Conservation (phyloP, 2,888 invertebrate genomes). For the Epicampocera succincta region DNA sequence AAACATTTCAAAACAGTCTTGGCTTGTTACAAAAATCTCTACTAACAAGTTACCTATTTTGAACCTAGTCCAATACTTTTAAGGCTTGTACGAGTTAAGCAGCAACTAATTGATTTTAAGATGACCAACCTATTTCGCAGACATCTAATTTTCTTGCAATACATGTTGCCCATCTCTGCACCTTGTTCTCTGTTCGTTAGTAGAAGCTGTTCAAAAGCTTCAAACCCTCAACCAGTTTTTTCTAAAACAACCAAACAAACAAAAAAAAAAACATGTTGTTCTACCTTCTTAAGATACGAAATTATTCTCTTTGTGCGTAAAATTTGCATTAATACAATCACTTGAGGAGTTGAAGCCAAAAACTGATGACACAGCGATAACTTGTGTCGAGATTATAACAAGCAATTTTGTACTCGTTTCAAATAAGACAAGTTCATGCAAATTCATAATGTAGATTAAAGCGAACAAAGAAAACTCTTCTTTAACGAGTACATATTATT, state of each 20-base stretch:
- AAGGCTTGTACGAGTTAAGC: no score
- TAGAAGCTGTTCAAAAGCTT: constrained; percentile 13
- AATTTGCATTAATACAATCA: constrained; percentile 64
- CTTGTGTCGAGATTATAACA: constrained; percentile 40
- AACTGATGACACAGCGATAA: constrained; percentile 64
- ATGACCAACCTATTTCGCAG: no score
- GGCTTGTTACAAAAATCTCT: no score
- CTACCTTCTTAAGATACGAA: constrained; percentile 58
- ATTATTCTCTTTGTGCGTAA: constrained; percentile 64
- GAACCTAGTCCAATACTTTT: no score
- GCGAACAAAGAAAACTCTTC: constrained; percentile 44
- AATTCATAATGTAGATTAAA: constrained; percentile 13
- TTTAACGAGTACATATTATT: constrained; percentile 49
- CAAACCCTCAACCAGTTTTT: constrained; percentile 69
- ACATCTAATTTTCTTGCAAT: no score
- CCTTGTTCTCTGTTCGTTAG: no score
- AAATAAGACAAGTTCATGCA: constrained; percentile 22
- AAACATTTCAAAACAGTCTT: no score
- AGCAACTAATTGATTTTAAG: no score
- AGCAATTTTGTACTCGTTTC: constrained; percentile 27
- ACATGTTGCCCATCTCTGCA: no score
- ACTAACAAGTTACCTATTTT: no score
- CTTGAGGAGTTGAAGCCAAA: constrained; percentile 74
- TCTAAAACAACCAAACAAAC: constrained; percentile 48
- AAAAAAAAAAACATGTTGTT: no score